Conservation (phyloP, 2,113 vertebrate species). For the Paralichthys olivaceus region DNA sequence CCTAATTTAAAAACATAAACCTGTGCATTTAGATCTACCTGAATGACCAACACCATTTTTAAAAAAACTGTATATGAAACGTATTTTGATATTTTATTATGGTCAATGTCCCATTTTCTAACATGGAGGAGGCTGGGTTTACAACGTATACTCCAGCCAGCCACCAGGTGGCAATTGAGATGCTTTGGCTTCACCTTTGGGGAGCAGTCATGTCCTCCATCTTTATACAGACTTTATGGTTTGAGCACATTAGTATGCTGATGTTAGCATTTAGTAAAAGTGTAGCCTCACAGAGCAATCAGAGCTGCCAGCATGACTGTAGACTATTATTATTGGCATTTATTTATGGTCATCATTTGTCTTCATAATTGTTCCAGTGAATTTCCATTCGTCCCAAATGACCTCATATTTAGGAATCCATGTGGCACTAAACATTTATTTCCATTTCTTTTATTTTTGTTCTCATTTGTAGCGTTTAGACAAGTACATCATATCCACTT, state of each 20-base stretch:
- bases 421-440: background rate
- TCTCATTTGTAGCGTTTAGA: slow-evolving; percentile 14
- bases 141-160: no score
- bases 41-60: no score
- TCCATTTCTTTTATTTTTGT: slow-evolving; percentile 25
- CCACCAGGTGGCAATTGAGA: no score
- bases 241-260: background rate
- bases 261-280: background rate
- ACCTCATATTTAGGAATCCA: slow-evolving; percentile 7
- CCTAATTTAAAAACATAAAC: no score
- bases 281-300: background rate
- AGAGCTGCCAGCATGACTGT: background rate
- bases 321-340: background rate
- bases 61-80: no score
- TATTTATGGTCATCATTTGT: background rate
- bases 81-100: no score
- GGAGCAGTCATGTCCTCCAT: no score
- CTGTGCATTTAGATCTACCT: no score
- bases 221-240: no score
- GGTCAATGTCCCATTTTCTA: no score
- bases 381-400: slow-evolving; percentile 2
- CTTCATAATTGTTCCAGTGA: background rate
- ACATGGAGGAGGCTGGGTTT: no score
- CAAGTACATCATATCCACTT: slow-evolving; percentile 14
- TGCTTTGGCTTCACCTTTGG: no score